Conservation (phyloP, 2,888 invertebrate genomes). For the Tribolium freemani region DNA sequence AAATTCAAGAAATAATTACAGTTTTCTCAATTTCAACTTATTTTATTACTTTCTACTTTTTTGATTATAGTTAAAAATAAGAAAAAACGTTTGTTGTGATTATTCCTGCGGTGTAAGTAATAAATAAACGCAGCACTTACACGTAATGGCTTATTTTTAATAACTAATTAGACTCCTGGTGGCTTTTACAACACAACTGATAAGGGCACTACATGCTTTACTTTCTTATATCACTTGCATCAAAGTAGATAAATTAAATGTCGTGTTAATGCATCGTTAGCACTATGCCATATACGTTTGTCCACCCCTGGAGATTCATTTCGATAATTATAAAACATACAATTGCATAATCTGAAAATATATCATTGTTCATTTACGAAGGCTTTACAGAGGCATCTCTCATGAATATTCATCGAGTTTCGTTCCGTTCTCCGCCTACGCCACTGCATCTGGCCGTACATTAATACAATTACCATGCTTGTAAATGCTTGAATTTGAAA, state of each 20-base stretch:
- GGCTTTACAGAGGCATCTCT: conserved; percentile 33
- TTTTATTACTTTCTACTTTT: too few relatives aligned
- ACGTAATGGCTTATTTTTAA: not conserved
- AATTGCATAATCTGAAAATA: conserved; percentile 53
- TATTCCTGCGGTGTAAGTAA: not conserved
- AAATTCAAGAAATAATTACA: not conserved
- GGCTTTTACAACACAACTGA: not conserved
- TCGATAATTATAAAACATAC: conserved; percentile 53
- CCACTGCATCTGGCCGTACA: conserved; percentile 37
- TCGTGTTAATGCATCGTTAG: conserved; percentile 8
- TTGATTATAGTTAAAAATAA: too few relatives aligned
- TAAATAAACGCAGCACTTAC: not conserved
- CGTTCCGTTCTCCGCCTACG: conserved; percentile 38
- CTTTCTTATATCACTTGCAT: not conserved
- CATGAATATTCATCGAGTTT: conserved; percentile 44
- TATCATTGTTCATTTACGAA: conserved; percentile 52
- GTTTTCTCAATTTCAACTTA: not conserved
- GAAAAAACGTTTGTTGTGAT: not conserved
- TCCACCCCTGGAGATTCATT: conserved; percentile 42
- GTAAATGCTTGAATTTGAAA: conserved; percentile 41
- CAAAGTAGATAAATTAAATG: conserved; percentile 12
- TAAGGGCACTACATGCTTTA: not conserved
- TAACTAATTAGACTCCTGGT: not conserved
- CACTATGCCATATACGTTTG: not conserved
- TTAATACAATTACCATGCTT: conserved; percentile 41